Conservation (phyloP, 2,113 vertebrate species). For the Gnathonemus echidnorhynchus region DNA sequence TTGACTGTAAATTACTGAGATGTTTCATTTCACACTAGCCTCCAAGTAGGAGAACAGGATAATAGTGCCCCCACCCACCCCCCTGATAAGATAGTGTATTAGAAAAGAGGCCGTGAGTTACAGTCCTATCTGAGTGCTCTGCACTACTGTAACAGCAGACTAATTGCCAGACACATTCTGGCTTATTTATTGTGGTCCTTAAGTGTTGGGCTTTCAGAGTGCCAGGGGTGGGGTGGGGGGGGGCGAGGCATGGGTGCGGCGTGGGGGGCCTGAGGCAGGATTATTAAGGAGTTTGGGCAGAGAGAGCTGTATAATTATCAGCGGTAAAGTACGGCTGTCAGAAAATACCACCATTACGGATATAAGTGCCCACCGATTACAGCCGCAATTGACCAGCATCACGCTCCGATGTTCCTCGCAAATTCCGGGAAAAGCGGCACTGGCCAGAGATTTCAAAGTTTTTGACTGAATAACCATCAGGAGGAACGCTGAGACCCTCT, state of each 20-base stretch:
- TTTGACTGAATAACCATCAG: background rate
- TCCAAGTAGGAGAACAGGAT: background rate
- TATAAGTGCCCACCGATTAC: conserved; percentile 36
- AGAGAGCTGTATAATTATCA: conserved; percentile 55
- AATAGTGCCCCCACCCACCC: background rate
- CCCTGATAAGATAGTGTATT: conserved; percentile 21
- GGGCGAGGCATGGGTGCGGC: conserved; percentile 19
- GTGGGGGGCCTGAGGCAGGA: background rate
- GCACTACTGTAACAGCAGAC: conserved; percentile 38
- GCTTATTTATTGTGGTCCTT: conserved; percentile 46
- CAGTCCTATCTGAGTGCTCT: conserved; percentile 28
- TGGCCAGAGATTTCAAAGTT: background rate
- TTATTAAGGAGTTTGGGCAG: conserved; percentile 48
- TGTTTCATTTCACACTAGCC: background rate
- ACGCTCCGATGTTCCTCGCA: background rate
- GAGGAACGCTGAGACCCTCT: background rate
- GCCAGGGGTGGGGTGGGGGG: conserved; percentile 10
- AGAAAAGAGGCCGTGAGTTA: conserved; percentile 28
- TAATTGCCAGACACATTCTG: conserved; percentile 43
- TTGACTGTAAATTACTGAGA: conserved; percentile 5
- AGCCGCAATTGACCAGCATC: background rate
- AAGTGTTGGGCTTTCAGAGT: conserved; percentile 44
- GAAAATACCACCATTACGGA: conserved; percentile 38
- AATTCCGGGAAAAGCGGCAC: background rate
- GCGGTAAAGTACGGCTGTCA: conserved; percentile 48